Evolutionary conservation across 1,140 invertebrate genomes (phyloP).

Genomic region (Eupristina koningsbergeri): DNA sequence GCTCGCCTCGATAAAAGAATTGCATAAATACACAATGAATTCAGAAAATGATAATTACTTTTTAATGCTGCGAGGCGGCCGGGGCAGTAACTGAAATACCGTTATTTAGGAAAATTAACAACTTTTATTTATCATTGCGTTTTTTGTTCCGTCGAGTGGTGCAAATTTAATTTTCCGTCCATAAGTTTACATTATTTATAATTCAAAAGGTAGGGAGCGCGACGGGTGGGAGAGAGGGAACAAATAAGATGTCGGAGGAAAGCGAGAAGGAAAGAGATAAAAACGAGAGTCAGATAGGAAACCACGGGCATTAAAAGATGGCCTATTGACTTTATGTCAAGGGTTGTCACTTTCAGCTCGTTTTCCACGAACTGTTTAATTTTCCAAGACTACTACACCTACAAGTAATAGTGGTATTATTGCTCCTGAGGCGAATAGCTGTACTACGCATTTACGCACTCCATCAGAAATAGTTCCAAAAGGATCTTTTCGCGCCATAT

Average conservation of each 20-base stretch:
- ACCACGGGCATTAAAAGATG: slow-evolving; percentile 13
- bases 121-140: not conserved
- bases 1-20: not conserved
- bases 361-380: slow-evolving; percentile 32
- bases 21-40: not conserved
- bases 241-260: too few relatives aligned
- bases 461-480: not conserved
- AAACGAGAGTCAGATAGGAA: not conserved
- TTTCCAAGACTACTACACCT: slow-evolving; percentile 3
- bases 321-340: slow-evolving; percentile 41
- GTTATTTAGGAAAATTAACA: too few relatives aligned
- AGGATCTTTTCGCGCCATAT: not conserved
- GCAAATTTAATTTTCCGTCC: not conserved
- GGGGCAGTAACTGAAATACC: not conserved
- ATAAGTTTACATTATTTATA: slow-evolving; percentile 4
- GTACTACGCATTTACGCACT: not conserved
- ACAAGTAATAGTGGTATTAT: not conserved
- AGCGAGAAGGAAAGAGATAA: not conserved
- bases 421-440: not conserved
- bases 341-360: slow-evolving; percentile 44
- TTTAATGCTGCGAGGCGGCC: not conserved
- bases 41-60: not conserved
- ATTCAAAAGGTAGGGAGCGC: not conserved
- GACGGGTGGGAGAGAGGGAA: not conserved
- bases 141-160: not conserved